Evolutionary conservation across 2,113 vertebrate genomes (phyloP), one percentile per base, ranked within the genome.

Genomic region (Morone saxatilis): DNA sequence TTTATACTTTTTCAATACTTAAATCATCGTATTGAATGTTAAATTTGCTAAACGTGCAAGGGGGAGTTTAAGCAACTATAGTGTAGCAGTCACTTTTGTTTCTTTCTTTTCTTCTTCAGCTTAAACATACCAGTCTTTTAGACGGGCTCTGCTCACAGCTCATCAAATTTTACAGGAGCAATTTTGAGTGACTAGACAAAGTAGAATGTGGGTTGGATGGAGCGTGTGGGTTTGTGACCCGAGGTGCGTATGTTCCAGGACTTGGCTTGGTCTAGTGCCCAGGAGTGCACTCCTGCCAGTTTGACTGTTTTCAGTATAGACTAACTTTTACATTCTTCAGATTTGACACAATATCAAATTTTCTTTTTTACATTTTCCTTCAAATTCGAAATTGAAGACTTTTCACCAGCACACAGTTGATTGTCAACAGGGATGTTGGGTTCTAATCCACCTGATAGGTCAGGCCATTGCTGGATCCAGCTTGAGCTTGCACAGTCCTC

Each of bases 141-240:
- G 83, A 80, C 73, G 69, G 80, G 57, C 71, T 91, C 78, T 79
- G 59, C 84, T 90, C 68, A 76, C 71, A 76, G 68, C 81, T 87
- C 83, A 87, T 88, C 91, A 90, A 78, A 85, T 88, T 92, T 94
- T 89, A 90, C 83, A 69, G 84, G 71, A 85, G 87, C 88, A 81
- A 85, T 93, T 93, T 90, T 88, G 88, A 93, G 87, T 89, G 92
- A 93, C 92, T 87, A 92, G 91, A 91, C 88, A 81, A 90, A 89
- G 80, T 85, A 85, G 86, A 89, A 80, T 91, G 88, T 88, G 86
- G 88, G 88, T 87, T 92, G 90, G 90, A 86, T 75, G 38, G 83
- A 89, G 81, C 16, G 82, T 92, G 87, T 92, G 91, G 90, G 89
- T 91, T 91, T 87, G 89, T 90, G 92, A 92, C 91, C 88, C 71